These are phyloP conservation scores for Lasioglossum morio DNA, from an alignment of 2,888 invertebrate genomes.

Conservation along the genomic window DNA sequence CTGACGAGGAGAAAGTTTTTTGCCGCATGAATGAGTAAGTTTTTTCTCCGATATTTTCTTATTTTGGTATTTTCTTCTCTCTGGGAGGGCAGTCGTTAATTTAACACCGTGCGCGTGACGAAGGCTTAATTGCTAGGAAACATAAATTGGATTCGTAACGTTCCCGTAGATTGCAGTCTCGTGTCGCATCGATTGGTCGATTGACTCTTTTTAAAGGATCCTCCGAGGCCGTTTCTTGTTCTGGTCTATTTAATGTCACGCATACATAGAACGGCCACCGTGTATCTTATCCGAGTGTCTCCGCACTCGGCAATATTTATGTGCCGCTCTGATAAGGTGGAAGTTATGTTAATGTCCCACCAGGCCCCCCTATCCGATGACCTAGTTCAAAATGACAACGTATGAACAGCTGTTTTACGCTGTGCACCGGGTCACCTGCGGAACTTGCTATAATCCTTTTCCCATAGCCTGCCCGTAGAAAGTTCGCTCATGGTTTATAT, in stretches of 20 bases:
- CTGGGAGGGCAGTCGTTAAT: background rate
- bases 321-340: conserved; percentile 35
- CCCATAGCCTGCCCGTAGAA: background rate
- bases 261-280: background rate
- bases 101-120: background rate
- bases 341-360: conserved; percentile 37
- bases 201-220: background rate
- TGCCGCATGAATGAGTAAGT: conserved; percentile 60
- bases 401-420: conserved; percentile 35
- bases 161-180: background rate
- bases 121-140: background rate
- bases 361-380: conserved; percentile 31
- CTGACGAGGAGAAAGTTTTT: conserved; percentile 41
- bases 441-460: background rate
- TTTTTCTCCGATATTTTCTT: background rate
- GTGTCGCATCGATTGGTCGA: background rate
- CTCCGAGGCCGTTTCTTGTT: background rate
- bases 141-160: background rate
- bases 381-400: conserved; percentile 50
- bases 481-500: background rate
- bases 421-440: conserved; percentile 2
- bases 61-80: background rate
- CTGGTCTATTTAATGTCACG: conserved; percentile 7
- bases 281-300: background rate
- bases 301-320: background rate